Evolutionary conservation across 2,113 vertebrate genomes (phyloP), one percentile per base, ranked within the genome.

Genomic region (Emberiza fucata): DNA sequence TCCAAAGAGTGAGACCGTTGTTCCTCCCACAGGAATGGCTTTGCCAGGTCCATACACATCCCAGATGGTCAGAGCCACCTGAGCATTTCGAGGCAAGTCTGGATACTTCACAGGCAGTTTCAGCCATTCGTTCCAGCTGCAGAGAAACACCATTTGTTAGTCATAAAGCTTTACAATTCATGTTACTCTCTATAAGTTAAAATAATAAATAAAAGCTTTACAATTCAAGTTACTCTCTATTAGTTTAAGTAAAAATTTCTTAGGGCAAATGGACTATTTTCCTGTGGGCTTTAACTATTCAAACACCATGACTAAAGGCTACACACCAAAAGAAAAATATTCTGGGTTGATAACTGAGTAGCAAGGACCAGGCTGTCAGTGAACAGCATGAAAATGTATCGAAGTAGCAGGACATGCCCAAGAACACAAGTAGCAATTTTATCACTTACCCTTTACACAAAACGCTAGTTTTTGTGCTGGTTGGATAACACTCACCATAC

Each of bases 91-190:
- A 37, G 99, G 99, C 73, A 99, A 97, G 86, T 99, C 99, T 5
- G 99, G 99, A 87, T 99, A 99, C 83, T 99, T 99, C 90, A 99
- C 99, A 4, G 99, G 99, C 61, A 99, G 97, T 85, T 99, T 98
- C 47, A 99, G 97, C 99, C 99, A 99, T 90, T 99, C 99, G 3
- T 99, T 99, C 99, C 99, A 99, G 96, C 99, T 99, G 81, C 59
- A 91, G 20, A 92, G 51, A 95, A 76, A 95, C 5, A 81, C 2
- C 31, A 15, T 13, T 14, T 28, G 39, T 95, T 81, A 96, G 51
- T 28, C 44, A 70, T 9, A 68, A 73, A 45, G 4, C 22, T 35
- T 60, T 9, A 31, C 7, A 53, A 29, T 51, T 51, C 50, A 28
- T 17, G 27, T 17, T 77, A 79, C 13, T 78, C 33, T 48, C 6